Percentiles rank a stretch among this genome's conserved stretches.
Evolutionary conservation across 2,797 vertebrate genomes (phyloP).

Genomic region (Erethizon dorsatum): DNA sequence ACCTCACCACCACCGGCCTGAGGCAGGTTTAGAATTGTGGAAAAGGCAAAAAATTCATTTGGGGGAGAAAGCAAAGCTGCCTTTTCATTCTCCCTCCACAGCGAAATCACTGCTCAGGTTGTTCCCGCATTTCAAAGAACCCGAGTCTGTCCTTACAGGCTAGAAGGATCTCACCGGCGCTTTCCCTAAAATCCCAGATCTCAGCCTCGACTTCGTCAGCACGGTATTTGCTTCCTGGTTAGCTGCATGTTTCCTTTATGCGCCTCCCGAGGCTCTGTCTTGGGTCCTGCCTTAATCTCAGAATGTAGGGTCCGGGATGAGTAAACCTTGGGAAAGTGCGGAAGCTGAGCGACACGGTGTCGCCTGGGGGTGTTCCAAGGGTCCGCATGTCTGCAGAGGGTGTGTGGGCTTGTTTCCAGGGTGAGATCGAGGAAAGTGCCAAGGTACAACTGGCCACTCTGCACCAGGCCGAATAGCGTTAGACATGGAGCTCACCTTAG

Average conservation of each 20-base stretch:
- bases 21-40: background rate
- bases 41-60: background rate
- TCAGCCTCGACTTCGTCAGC: background rate
- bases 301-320: background rate
- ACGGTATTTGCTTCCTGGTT: background rate
- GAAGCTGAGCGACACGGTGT: background rate
- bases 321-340: background rate
- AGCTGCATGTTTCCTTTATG: background rate
- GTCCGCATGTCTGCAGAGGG: accelerated
- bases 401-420: background rate
- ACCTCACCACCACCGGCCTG: accelerated
- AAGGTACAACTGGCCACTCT: background rate
- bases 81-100: background rate
- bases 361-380: background rate
- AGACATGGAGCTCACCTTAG: background rate
- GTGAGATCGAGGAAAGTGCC: background rate
- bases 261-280: background rate
- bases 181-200: background rate
- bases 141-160: background rate
- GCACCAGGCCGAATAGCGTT: background rate
- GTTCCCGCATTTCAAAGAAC: background rate
- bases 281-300: background rate
- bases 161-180: background rate
- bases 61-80: background rate
- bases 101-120: background rate